A percentile compares a stretch with the other conserved stretches of the same genome.
Conservation (phyloP, 2,888 invertebrate genomes). For the Drosophila quinaria region DNA sequence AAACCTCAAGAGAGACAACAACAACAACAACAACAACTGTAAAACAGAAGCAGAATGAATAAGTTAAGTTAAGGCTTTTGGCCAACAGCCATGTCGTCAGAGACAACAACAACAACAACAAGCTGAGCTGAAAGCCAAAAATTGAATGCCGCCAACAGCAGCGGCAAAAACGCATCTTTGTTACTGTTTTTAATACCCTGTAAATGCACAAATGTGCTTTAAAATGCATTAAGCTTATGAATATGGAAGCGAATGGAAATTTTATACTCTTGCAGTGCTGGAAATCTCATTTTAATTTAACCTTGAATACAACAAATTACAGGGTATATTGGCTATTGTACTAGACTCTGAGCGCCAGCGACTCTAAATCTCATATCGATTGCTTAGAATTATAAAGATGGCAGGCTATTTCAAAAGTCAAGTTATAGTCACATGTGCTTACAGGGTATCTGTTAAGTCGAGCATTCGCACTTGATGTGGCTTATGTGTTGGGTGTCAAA, state of each 20-base stretch:
- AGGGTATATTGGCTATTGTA: neutral
- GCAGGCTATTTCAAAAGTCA: neutral
- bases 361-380: too few relatives aligned
- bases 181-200: conserved; percentile 33
- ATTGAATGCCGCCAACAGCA: conserved; percentile 26
- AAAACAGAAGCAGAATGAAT: conserved; percentile 67
- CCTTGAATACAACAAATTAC: neutral
- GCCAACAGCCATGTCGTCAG: conserved; percentile 46
- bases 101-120: conserved; percentile 41
- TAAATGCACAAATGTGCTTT: neutral
- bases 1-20: conserved; percentile 34
- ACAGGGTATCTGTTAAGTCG: neutral
- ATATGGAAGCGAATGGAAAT: neutral
- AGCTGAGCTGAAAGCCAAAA: conserved; percentile 31
- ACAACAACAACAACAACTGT: conserved; percentile 37
- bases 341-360: too few relatives aligned
- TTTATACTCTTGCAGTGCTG: neutral
- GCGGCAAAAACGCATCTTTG: conserved; percentile 48
- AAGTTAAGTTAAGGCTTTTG: conserved; percentile 50
- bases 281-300: neutral
- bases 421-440: neutral
- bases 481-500: neutral
- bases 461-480: neutral
- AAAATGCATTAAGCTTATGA: neutral
- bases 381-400: too few relatives aligned